These are phyloP conservation scores for Drepana arcuata DNA, from an alignment of 1,140 invertebrate species.

Conservation along the genomic window DNA sequence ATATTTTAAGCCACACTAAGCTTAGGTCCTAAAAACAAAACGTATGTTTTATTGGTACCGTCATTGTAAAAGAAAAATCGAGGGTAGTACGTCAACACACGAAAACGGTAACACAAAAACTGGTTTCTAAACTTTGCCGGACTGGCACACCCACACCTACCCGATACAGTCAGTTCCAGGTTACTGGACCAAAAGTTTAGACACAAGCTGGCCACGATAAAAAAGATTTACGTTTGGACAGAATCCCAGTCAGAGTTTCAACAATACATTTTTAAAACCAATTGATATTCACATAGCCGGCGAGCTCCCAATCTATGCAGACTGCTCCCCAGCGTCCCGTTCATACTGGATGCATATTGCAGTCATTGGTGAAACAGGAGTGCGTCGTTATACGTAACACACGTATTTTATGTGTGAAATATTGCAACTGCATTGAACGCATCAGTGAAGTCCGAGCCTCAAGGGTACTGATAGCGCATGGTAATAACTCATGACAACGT, in stretches of 20 bases:
- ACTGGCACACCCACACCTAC: too few relatives aligned
- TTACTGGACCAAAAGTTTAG: slow-evolving; percentile 3
- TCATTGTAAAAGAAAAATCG: too few relatives aligned
- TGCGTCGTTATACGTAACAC: slow-evolving; percentile 1
- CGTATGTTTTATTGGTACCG: too few relatives aligned
- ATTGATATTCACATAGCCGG: slow-evolving; percentile 18
- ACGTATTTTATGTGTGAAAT: slow-evolving; percentile 13
- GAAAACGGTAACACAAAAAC: too few relatives aligned
- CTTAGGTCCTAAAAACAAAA: too few relatives aligned
- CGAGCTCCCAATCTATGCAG: slow-evolving; percentile 15
- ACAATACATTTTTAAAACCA: slow-evolving; percentile 21
- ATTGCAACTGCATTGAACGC: slow-evolving; percentile 14
- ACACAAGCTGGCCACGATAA: slow-evolving; percentile 3
- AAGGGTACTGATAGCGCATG: background rate
- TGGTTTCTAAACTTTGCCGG: too few relatives aligned
- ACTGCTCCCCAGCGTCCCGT: slow-evolving; percentile 15
- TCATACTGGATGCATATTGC: slow-evolving; percentile 17
- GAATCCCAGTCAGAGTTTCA: slow-evolving; percentile 4
- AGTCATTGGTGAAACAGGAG: slow-evolving; percentile 11
- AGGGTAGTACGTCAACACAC: too few relatives aligned
- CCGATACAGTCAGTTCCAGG: too few relatives aligned
- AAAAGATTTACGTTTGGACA: slow-evolving; percentile 2
- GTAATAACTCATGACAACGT: background rate
- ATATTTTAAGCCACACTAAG: too few relatives aligned
- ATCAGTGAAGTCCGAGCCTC: slow-evolving; percentile 1